Evolutionary conservation across 1,140 invertebrate genomes (phyloP).

Genomic region (Drosophila orosa): DNA sequence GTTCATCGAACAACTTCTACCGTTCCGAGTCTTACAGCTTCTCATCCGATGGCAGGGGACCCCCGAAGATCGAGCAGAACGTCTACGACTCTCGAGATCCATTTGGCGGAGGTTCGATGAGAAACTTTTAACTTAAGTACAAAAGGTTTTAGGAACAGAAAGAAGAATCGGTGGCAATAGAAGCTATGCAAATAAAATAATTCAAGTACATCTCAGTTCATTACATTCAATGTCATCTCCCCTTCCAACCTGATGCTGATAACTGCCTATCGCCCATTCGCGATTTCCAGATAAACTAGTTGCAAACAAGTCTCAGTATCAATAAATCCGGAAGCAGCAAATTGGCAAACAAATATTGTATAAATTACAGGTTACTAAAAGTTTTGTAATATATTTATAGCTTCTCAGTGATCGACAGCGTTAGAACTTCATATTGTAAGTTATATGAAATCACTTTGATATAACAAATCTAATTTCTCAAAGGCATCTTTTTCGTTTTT

Average conservation of each 20-base stretch:
- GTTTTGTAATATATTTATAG: conserved; percentile 4
- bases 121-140: conserved; percentile 37
- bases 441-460: conserved; percentile 7
- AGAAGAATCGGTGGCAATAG: not conserved
- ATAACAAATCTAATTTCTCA: conserved; percentile 24
- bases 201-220: not conserved
- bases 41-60: conserved; percentile 51
- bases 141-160: not conserved
- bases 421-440: not conserved
- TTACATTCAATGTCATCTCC: conserved; percentile 3
- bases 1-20: conserved; percentile 39
- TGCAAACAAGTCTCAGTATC: not conserved
- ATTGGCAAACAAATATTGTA: not conserved
- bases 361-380: not conserved
- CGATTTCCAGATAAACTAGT: conserved; percentile 21
- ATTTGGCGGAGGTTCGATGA: conserved; percentile 19
- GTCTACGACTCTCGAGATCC: conserved; percentile 57
- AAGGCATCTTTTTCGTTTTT: conserved; percentile 26
- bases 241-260: not conserved
- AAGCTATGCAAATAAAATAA: not conserved
- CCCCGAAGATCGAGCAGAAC: conserved; percentile 43
- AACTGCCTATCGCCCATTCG: not conserved
- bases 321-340: conserved; percentile 8
- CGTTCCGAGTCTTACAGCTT: conserved; percentile 63
- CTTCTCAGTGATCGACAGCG: not conserved